Evolutionary conservation across 2,113 vertebrate species (phyloP), one percentile per base, ranked within the genome.

Genomic region (Malurus elegans): DNA sequence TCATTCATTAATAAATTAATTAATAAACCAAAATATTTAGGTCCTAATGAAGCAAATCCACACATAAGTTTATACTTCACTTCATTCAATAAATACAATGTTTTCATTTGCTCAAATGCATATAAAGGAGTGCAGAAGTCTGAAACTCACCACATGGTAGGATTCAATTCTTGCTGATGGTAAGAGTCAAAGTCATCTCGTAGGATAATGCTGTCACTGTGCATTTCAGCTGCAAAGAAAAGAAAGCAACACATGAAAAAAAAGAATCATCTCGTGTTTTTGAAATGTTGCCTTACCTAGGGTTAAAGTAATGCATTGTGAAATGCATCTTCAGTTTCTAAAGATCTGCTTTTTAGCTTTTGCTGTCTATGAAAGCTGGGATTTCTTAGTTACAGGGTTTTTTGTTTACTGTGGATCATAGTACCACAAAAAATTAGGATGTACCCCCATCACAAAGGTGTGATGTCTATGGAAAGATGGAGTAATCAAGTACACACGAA

Each of bases 101-200:
- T 62, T 75, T 79, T 79, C 8, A 34, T 60, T 88, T 57, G 17
- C 47, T 78, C 29, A 83, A 74, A 72, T 18, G 2, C 12, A 5
- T 57, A 17, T 47, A 56, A 95, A 83, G 38, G 13, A 53, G 90
- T 85, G 15, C 36, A 61, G 29, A 90, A 81, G 50, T 21, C 28
- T 88, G n/a, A 88, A 97, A 98, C 97, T 98, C 97, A 99, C 99
- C 99, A 99, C 97, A 99, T 98, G 70, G 91, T 97, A 87, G 98
- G 97, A 97, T 99, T 99, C 95, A 99, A 79, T 96, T 98, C 98
- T 93, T 97, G 98, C 88, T 98, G 98, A 65, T 98, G 97, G 95
- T 98, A 99, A 80, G 99, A 99, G 95, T 99, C 99, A 96, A 99
- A 99, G 96, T 99, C 99, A 76, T 99, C 99, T 84, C 99, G 98